A percentile compares a stretch with the other conserved stretches of the same genome.
These are phyloP conservation scores for Heterodera carotae DNA, from an alignment of 1,140 invertebrate genomes.

Conservation along the genomic window DNA sequence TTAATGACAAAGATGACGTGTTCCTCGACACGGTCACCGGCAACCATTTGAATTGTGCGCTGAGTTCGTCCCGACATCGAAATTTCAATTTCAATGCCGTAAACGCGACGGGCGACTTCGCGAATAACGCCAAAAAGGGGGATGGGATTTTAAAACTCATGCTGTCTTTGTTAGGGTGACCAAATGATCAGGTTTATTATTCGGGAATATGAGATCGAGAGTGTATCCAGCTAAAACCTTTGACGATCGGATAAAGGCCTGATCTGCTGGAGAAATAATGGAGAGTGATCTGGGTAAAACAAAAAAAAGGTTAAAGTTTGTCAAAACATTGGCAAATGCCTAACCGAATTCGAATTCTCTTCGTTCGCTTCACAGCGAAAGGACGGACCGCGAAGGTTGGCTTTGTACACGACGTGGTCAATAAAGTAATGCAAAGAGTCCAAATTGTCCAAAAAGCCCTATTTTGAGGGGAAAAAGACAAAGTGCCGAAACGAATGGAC, in stretches of 20 bases:
- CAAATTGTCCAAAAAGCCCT: constrained; percentile 62
- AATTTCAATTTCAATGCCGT: constrained; percentile 62
- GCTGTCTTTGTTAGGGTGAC: background rate
- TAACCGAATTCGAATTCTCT: constrained; percentile 56
- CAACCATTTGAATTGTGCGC: constrained; percentile 52
- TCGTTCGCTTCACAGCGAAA: constrained; percentile 65
- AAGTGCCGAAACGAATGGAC: no score
- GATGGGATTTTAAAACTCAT: constrained; percentile 33
- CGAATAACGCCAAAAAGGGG: constrained; percentile 58
- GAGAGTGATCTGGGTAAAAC: constrained; percentile 51
- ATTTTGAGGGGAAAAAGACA: background rate
- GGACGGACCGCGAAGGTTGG: constrained; percentile 59
- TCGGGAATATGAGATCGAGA: background rate
- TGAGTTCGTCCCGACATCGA: constrained; percentile 59
- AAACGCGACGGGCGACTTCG: constrained; percentile 61
- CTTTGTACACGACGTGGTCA: constrained; percentile 63
- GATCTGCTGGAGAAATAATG: constrained; percentile 66
- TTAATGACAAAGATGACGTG: constrained; percentile 55
- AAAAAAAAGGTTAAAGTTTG: background rate
- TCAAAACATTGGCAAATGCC: background rate
- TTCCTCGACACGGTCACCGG: constrained; percentile 48
- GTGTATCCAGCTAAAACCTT: constrained; percentile 65
- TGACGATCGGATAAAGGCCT: constrained; percentile 67
- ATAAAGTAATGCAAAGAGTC: constrained; percentile 63
- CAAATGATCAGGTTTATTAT: background rate